Conservation (phyloP, 1,140 invertebrate genomes). For the Cydia fagiglandana region DNA sequence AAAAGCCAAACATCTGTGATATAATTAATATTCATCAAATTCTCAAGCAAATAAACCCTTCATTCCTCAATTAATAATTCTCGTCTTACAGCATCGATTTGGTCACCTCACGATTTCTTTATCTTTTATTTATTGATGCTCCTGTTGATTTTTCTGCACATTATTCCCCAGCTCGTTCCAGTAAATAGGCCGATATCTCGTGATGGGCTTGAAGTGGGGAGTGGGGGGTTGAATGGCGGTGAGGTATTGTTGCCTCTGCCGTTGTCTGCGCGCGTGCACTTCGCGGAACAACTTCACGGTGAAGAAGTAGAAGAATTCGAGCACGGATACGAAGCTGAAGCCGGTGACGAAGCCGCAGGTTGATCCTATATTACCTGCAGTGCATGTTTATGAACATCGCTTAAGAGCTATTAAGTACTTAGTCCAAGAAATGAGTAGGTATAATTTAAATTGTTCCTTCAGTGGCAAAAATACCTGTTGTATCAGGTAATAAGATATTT, state of each 20-base stretch:
- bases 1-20: too few relatives aligned
- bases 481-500: too few relatives aligned
- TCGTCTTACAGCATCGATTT: neutral
- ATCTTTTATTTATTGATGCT: neutral
- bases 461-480: too few relatives aligned
- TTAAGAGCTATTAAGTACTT: too few relatives aligned
- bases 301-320: constrained; percentile 81
- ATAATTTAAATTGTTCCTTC: too few relatives aligned
- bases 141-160: neutral
- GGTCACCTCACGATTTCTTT: neutral
- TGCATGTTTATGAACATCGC: constrained; percentile 29
- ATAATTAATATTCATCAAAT: too few relatives aligned
- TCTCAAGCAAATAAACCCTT: too few relatives aligned
- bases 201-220: constrained; percentile 48
- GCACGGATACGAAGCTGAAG: constrained; percentile 81
- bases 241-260: neutral
- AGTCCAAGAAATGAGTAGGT: too few relatives aligned
- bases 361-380: constrained; percentile 81
- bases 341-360: constrained; percentile 82
- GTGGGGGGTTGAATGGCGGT: constrained; percentile 11
- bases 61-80: neutral
- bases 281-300: constrained; percentile 63
- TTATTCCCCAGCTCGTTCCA: constrained; percentile 63
- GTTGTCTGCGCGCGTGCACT: constrained; percentile 38
- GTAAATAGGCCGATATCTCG: constrained; percentile 59